Evolutionary conservation across 2,888 invertebrate genomes (phyloP).

Genomic region (Lasioglossum morio): DNA sequence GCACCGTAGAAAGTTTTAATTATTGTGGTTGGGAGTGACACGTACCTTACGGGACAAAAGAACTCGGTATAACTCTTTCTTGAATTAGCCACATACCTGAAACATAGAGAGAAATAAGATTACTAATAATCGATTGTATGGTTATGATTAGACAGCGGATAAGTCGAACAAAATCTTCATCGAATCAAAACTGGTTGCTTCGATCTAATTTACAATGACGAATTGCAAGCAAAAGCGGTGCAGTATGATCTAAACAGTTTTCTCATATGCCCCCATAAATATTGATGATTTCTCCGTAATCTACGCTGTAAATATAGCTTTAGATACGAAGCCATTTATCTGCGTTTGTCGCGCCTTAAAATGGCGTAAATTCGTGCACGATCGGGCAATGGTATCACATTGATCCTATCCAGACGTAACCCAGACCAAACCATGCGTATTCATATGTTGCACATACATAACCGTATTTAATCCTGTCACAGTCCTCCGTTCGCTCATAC

Average conservation of each 20-base stretch:
- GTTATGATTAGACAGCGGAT: too few species aligned
- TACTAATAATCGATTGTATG: neutral
- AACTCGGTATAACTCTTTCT: neutral
- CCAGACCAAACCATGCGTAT: neutral
- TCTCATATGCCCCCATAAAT: neutral
- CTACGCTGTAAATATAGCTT: neutral
- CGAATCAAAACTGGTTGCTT: neutral
- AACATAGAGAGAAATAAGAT: neutral
- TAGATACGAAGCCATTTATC: neutral
- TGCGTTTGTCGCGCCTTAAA: conserved; percentile 1
- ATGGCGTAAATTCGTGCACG: neutral
- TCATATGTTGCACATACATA: neutral
- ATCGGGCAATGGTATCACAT: conserved; percentile 1
- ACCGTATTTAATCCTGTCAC: neutral
- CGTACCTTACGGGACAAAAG: neutral
- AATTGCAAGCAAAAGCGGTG: neutral
- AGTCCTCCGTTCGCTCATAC: neutral
- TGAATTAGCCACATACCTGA: neutral
- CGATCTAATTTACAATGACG: neutral
- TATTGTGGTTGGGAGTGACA: neutral
- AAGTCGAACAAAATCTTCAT: neutral
- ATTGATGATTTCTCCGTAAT: neutral
- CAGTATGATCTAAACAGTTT: neutral
- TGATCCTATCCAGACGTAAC: conserved; percentile 9
- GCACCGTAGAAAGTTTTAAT: neutral